Evolutionary conservation across 2,113 vertebrate genomes (phyloP).

Genomic region (Cyprinodon tularosa): DNA sequence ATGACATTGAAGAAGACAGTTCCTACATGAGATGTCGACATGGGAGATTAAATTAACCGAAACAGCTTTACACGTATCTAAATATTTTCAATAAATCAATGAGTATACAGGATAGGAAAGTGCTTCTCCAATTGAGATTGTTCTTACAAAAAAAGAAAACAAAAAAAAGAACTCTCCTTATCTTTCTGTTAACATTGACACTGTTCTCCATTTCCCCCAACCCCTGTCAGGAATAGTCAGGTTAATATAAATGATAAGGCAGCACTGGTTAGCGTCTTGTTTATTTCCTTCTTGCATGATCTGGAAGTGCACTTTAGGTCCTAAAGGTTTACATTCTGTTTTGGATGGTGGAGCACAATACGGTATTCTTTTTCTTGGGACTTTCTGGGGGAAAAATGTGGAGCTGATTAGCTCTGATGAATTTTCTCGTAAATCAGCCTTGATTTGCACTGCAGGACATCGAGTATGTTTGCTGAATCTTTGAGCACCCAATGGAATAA

Average conservation of each 20-base stretch:
- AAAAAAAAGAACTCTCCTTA: constrained; percentile 32
- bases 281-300: constrained; percentile 46
- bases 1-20: constrained; percentile 53
- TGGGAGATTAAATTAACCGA: constrained; percentile 66
- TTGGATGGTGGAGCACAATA: constrained; percentile 28
- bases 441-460: constrained; percentile 8
- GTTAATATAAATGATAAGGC: constrained; percentile 55
- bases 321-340: constrained; percentile 63
- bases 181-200: constrained; percentile 15
- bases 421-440: constrained; percentile 5
- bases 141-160: constrained; percentile 38
- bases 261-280: constrained; percentile 51
- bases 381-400: constrained; percentile 15
- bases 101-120: constrained; percentile 72
- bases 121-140: constrained; percentile 62
- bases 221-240: constrained; percentile 33
- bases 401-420: constrained; percentile 7
- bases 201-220: constrained; percentile 38
- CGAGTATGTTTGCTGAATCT: constrained; percentile 11
- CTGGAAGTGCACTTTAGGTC: constrained; percentile 63
- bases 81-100: constrained; percentile 59
- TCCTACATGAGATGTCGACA: constrained; percentile 57
- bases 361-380: constrained; percentile 22
- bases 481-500: background rate
- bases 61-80: constrained; percentile 41